Evolutionary conservation across 2,888 invertebrate species (phyloP), one percentile per base, ranked within the genome.

Genomic region (Mesopsocus fuscifrons): DNA sequence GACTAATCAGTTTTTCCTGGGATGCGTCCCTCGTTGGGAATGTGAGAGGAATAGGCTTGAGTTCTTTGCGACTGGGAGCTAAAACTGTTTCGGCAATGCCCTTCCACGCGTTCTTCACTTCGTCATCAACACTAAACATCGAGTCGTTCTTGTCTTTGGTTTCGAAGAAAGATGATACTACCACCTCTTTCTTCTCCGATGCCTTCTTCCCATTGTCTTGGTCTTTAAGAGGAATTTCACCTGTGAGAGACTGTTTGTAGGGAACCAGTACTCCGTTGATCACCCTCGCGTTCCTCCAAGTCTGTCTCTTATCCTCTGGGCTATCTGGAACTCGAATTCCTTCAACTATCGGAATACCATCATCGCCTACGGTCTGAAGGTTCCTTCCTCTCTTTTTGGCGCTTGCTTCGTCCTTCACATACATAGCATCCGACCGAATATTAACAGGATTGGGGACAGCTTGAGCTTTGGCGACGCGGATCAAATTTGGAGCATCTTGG

Each of bases 261-360:
- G 81, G 79, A 35, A 80, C 66, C 41, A 88, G 60, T 57, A 82
- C 75, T 43, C 83, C 82, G 54, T 88, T 85, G 35, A 88, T 81
- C 11, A 88, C 85, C 48, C 87, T 68, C 1, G 87, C 88, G 59
- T 88, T 88, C 43, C 88, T 68, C 87, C 87, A 88, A 1, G 77
- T 78, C 56, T 81, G 80, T 18, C 62, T 60, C 49, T 75, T 77
- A 53, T 84, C 83, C 41, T 76, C 75, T 44, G 81, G 80, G 50
- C 84, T 81, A 54, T 89, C 88, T 0, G 87, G 87, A 32, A 84
- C 76, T 45, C 87, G 69, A 1, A 81, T 71, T 0, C 84, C 84
- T 42, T 83, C 79, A 35, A 89, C 78, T 41, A 85, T 73, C 1
- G 84, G 82, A 20, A 81, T 77, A 0, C 79, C 80, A 51, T 81